Evolutionary conservation across 2,797 vertebrate species (phyloP).

Genomic region (Schizopygopsis pylzovi): DNA sequence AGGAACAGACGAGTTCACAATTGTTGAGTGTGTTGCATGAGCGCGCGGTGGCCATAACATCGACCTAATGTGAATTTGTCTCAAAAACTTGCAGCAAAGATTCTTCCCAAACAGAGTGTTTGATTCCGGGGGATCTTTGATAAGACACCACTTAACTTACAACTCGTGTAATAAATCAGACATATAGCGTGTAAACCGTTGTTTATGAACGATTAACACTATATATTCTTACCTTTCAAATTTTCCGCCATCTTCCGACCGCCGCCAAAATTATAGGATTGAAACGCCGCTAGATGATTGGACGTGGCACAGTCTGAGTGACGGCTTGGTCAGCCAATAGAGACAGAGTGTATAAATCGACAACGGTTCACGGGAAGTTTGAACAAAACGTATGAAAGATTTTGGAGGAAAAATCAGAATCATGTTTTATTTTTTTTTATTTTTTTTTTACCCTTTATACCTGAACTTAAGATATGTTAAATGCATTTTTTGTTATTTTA

Average conservation of each 20-base stretch:
- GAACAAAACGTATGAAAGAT: background rate
- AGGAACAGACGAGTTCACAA: background rate
- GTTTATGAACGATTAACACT: slow-evolving; percentile 11
- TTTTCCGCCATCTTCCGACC: slow-evolving; percentile 67
- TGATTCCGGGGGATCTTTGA: background rate
- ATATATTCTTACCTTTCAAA: slow-evolving; percentile 66
- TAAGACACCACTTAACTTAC: background rate
- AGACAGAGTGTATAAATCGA: background rate
- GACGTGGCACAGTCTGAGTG: slow-evolving; percentile 33
- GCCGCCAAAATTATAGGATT: slow-evolving; percentile 64
- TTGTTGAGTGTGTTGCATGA: background rate
- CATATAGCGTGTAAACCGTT: background rate
- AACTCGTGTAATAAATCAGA: background rate
- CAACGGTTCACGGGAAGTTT: background rate
- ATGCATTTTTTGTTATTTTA: background rate
- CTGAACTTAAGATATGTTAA: background rate
- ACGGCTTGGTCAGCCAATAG: slow-evolving; percentile 52
- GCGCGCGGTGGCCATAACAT: slow-evolving; percentile 35
- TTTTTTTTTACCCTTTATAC: too few species aligned
- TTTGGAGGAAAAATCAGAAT: background rate
- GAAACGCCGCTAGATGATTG: slow-evolving; percentile 53
- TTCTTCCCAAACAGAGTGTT: background rate
- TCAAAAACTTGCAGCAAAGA: slow-evolving; percentile 11
- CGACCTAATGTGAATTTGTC: slow-evolving; percentile 24
- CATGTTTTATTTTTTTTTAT: background rate